Conservation (phyloP, 2,113 vertebrate genomes). For the Ciconia boyciana region DNA sequence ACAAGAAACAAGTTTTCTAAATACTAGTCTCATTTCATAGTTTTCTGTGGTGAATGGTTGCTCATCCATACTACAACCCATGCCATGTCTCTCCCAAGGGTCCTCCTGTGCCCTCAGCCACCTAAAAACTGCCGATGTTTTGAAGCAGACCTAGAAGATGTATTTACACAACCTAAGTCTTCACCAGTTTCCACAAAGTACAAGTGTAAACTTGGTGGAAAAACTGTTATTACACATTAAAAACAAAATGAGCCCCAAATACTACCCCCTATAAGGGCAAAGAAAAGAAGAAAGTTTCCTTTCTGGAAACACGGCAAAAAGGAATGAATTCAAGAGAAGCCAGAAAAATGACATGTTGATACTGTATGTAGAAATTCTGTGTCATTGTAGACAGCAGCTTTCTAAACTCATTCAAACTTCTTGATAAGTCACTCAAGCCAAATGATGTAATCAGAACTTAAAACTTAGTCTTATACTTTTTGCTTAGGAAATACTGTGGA, state of each 20-base stretch:
- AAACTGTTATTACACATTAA: not conserved
- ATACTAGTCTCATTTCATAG: not conserved
- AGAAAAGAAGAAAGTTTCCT: not conserved
- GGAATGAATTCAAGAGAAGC: not conserved
- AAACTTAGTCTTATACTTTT: not conserved
- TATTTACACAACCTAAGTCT: not conserved
- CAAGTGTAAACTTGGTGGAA: not conserved
- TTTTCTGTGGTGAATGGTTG: not conserved
- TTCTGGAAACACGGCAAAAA: not conserved
- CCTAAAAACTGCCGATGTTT: not conserved
- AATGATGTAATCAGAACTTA: not conserved
- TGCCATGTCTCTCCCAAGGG: not conserved
- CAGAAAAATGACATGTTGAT: not conserved
- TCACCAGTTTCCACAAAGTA: not conserved
- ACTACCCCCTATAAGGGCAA: not conserved
- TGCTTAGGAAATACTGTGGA: not conserved
- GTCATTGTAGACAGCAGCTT: not conserved
- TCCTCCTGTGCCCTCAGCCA: not conserved
- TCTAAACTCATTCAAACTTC: not conserved
- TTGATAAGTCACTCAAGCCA: not conserved
- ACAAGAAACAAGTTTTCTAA: not conserved
- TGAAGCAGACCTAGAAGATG: not conserved
- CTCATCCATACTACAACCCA: not conserved
- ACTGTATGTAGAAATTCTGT: not conserved
- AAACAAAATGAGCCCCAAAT: accelerated